Evolutionary conservation across 2,797 vertebrate genomes (phyloP), one percentile per base, ranked within the genome.

Genomic region (Hozukius guyotensis): DNA sequence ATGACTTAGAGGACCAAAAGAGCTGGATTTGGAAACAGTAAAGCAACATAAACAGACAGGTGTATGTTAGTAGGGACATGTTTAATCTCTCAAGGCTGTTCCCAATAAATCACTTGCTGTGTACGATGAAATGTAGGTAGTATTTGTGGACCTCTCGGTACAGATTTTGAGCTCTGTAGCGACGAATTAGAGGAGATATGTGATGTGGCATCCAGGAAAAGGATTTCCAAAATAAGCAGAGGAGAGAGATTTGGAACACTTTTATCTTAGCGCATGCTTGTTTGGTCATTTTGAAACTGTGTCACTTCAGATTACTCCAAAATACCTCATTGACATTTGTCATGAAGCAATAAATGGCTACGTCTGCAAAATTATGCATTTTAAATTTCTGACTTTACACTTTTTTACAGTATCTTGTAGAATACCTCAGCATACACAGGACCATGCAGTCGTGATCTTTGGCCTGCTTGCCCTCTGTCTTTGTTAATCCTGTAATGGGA

Each of bases 401-500:
- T 16, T 49, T 24, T 78, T 34, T 6, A 42, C 5, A 10, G 14
- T 63, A 46, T 49, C 31, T 69, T 59, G 9, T 24, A 24, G 32
- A 53, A 36, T 9, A 72, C 75, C 64, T 71, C 1, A 70, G n/a
- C 6, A 4, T 52, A 69, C 20, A 36, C 11, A 64, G 59, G 22
- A 49, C 34, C 10, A 36, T 49, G 72, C 9, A 56, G 53, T 71
- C 20, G 34, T 87, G 86, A 81, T 90, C 89, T 88, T 83, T 93
- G 84, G 84, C 53, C 86, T 90, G 90, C 85, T 93, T 63, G 56
- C 46, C 77, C 85, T 89, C 92, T 6, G 87, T 90, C 84, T 91
- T 85, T 72, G 80, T 80, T 96, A 96, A 97, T 94, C 95, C 94
- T 84, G 61, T 96, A 96, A 97, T 96, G 84, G 92, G 95, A 95